phyloP scores from a whole-genome alignment of 64 coral and sea anemone genomes.

The Pocillopora damicornis region DNA sequence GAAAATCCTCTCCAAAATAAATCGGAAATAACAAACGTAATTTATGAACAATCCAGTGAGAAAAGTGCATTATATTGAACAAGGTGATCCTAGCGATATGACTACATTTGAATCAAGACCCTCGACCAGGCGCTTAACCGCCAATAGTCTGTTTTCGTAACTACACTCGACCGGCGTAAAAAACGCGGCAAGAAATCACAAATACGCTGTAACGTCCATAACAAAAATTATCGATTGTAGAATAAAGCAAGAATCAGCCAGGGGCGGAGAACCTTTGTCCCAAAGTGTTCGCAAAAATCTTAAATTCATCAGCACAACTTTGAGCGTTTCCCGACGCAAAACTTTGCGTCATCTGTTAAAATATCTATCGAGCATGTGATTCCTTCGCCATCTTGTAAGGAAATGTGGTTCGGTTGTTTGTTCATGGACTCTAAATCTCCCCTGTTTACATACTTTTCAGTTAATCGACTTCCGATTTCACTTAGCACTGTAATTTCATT shows the following conservation, averaged over 20 bases:
- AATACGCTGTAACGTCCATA: not conserved
- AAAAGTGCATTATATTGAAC: slow-evolving; percentile 42
- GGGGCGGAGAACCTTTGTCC: slow-evolving; percentile 6
- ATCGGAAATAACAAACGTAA: slow-evolving; percentile 27
- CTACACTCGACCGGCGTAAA: not conserved
- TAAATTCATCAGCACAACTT: not conserved
- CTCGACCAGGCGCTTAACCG: slow-evolving; percentile 1
- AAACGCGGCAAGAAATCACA: not conserved
- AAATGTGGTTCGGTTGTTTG: slow-evolving; percentile 44
- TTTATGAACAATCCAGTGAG: not conserved
- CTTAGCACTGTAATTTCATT: slow-evolving; percentile 53
- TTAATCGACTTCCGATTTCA: slow-evolving; percentile 71
- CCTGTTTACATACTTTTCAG: slow-evolving; percentile 57
- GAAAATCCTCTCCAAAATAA: slow-evolving; percentile 1
- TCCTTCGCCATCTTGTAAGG: slow-evolving; percentile 25
- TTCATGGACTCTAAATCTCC: slow-evolving; percentile 13
- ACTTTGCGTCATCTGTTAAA: not conserved
- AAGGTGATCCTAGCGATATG: slow-evolving; percentile 22
- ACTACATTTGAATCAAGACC: slow-evolving; percentile 6
- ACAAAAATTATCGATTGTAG: not conserved
- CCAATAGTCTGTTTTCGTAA: slow-evolving; percentile 3
- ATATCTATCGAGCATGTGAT: not conserved
- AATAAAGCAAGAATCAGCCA: not conserved
- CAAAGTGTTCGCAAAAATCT: slow-evolving; percentile 8
- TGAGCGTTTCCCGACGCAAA: not conserved